phyloP scores from a whole-genome alignment of 2,888 invertebrate genomes.

The Bombylius major region DNA sequence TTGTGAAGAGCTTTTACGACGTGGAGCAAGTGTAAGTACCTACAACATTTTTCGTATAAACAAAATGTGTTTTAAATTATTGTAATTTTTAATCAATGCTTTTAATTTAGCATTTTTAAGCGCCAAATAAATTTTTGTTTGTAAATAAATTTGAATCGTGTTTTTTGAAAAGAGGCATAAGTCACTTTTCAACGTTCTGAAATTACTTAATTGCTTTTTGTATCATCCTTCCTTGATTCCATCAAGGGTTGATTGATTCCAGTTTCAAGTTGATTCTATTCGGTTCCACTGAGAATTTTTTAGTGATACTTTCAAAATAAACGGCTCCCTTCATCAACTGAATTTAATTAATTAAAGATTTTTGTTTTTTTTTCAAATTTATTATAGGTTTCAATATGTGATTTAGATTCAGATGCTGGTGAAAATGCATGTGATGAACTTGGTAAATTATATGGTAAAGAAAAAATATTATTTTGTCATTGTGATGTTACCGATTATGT shows the following conservation, averaged over 20 bases:
- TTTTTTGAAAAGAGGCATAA: no score
- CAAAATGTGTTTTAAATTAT: constrained; percentile 19
- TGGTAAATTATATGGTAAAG: constrained; percentile 51
- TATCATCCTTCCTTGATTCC: no score
- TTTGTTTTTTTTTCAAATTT: background rate
- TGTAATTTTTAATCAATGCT: background rate
- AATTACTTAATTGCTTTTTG: no score
- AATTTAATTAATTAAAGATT: no score
- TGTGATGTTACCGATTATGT: constrained; percentile 69
- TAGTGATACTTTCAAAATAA: no score
- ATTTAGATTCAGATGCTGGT: constrained; percentile 56
- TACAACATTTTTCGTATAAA: background rate
- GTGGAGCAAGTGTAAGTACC: constrained; percentile 58
- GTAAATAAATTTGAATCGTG: no score
- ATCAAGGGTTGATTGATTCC: no score
- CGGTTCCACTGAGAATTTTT: no score
- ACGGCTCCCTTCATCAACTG: no score
- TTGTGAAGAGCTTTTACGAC: constrained; percentile 55
- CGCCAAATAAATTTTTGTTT: no score
- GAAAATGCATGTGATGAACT: constrained; percentile 54
- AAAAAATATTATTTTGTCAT: constrained; percentile 56
- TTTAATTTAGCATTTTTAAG: background rate
- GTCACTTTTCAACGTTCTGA: no score
- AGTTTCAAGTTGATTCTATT: no score
- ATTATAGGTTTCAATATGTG: constrained; percentile 56